Evolutionary conservation across 2,888 invertebrate genomes (phyloP).

Genomic region (Lasius platythorax): DNA sequence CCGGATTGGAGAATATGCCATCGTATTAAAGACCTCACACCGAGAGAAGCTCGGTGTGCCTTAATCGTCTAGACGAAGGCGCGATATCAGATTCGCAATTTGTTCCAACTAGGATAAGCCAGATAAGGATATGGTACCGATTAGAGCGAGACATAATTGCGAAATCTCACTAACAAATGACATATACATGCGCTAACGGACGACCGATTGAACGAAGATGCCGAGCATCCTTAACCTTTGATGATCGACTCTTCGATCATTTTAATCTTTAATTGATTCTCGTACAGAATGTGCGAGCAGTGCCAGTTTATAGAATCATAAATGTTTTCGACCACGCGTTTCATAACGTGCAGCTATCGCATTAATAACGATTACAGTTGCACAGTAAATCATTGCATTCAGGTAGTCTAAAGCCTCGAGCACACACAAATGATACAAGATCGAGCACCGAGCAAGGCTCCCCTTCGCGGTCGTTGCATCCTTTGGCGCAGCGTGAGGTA

Average conservation of each 20-base stretch:
- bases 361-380: conserved; percentile 41
- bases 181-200: conserved; percentile 29
- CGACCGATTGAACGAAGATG: conserved; percentile 16
- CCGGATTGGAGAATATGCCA: conserved; percentile 71
- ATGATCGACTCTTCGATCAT: neutral
- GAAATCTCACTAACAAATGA: conserved; percentile 35
- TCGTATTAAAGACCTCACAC: conserved; percentile 58
- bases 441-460: conserved; percentile 27
- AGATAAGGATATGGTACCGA: neutral
- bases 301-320: conserved; percentile 23
- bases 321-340: conserved; percentile 29
- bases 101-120: conserved; percentile 57
- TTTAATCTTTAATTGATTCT: neutral
- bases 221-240: neutral
- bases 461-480: conserved; percentile 54
- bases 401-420: conserved; percentile 20
- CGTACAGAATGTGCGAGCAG: neutral
- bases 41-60: conserved; percentile 61
- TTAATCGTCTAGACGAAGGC: conserved; percentile 70
- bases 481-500: conserved; percentile 62
- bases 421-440: conserved; percentile 22
- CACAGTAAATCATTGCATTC: conserved; percentile 40
- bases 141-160: conserved; percentile 51
- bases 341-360: neutral
- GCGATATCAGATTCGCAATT: conserved; percentile 67